Conservation (phyloP, 2,113 vertebrate genomes). For the Ageneiosus marmoratus region DNA sequence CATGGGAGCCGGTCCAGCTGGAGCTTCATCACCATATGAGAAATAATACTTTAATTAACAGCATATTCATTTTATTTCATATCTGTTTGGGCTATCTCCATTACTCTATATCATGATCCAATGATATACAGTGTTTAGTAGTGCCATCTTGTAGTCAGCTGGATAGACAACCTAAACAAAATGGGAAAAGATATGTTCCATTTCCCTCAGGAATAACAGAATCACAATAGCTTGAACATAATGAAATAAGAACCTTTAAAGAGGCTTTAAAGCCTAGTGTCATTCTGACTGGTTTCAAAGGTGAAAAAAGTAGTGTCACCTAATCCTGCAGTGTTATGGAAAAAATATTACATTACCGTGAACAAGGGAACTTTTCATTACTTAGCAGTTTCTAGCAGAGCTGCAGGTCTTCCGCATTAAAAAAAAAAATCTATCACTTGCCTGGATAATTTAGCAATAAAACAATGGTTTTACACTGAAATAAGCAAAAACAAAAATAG, state of each 20-base stretch:
- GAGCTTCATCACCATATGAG: not conserved
- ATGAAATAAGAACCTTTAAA: not conserved
- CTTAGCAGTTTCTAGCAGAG: not conserved
- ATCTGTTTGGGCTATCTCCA: not conserved
- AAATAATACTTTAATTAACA: slow-evolving; percentile 14
- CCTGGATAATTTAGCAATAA: not conserved
- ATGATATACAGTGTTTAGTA: not conserved
- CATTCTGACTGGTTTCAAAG: not conserved
- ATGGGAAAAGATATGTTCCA: too few species aligned
- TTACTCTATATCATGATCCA: not conserved
- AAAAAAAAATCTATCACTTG: not conserved
- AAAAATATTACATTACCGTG: not conserved
- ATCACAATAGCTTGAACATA: not conserved
- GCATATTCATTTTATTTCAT: slow-evolving; percentile 14
- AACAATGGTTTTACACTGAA: not conserved
- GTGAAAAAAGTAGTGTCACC: not conserved
- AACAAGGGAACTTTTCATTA: not conserved
- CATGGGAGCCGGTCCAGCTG: slow-evolving; percentile 3
- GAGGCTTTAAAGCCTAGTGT: not conserved
- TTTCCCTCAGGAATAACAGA: too few species aligned
- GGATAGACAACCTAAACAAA: slow-evolving; percentile 2
- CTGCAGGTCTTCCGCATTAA: not conserved
- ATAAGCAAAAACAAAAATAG: slow-evolving; percentile 2
- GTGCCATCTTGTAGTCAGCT: not conserved
- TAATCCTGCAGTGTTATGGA: not conserved